A percentile compares a stretch with the other conserved stretches of the same genome.
phyloP scores from a whole-genome alignment of 2,888 invertebrate species.

The Agrochola litura region DNA sequence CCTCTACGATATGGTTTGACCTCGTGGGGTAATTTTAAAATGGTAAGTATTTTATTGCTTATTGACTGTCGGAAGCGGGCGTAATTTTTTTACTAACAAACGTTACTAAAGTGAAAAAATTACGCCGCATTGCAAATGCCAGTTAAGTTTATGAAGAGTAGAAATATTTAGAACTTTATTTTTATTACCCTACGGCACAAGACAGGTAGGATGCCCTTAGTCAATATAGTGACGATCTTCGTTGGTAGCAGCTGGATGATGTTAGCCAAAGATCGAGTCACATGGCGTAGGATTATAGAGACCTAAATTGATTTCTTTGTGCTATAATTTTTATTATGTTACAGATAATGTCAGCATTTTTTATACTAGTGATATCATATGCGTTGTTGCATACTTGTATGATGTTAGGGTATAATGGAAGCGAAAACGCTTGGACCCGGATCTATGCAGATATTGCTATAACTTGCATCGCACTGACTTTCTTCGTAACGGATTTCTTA shows the following conservation, averaged over 20 bases:
- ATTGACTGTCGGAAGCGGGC: not conserved
- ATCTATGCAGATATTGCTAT: slow-evolving; percentile 34
- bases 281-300: not conserved
- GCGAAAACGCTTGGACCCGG: slow-evolving; percentile 9
- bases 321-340: slow-evolving; percentile 7
- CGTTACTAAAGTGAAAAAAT: no score
- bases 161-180: not conserved
- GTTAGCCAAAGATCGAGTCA: no score
- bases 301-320: not conserved
- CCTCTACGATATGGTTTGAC: slow-evolving; percentile 65
- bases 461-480: slow-evolving; percentile 14
- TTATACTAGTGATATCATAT: slow-evolving; percentile 36
- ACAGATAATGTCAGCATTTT: slow-evolving; percentile 30
- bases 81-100: not conserved
- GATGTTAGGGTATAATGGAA: slow-evolving; percentile 7
- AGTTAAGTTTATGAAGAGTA: not conserved
- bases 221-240: not conserved
- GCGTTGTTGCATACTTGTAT: slow-evolving; percentile 34
- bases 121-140: no score
- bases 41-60: slow-evolving; percentile 54
- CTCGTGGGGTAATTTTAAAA: slow-evolving; percentile 61
- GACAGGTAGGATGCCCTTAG: no score
- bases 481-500: slow-evolving; percentile 19
- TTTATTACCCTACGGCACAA: no score
- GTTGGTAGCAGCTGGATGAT: not conserved